Percentiles rank a stretch among this genome's conserved stretches.
Evolutionary conservation across 2,888 invertebrate genomes (phyloP).

Genomic region (Chloroclystis v-ata): DNA sequence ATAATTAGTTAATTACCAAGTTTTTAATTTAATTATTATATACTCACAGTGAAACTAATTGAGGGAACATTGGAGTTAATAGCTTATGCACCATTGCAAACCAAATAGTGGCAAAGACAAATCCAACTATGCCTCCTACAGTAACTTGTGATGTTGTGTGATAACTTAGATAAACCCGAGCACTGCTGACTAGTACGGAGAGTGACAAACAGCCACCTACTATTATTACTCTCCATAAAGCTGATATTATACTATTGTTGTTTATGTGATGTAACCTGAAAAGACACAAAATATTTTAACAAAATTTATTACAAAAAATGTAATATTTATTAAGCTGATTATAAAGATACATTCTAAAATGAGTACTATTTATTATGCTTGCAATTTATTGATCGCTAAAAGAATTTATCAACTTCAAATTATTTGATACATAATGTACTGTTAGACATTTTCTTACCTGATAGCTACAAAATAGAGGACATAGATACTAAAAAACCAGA

Average conservation of each 20-base stretch:
- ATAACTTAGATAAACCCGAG: constrained; percentile 91
- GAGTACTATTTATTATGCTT: too few relatives aligned
- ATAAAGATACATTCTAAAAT: too few relatives aligned
- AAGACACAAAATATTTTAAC: constrained; percentile 22
- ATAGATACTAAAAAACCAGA: constrained; percentile 94
- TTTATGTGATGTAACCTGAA: constrained; percentile 89
- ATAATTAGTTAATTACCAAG: constrained; percentile 6
- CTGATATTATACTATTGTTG: constrained; percentile 86
- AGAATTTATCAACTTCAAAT: too few relatives aligned
- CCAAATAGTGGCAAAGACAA: constrained; percentile 87
- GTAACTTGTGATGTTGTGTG: constrained; percentile 90
- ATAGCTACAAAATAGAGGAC: constrained; percentile 90
- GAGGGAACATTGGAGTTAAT: constrained; percentile 90
- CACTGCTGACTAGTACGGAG: constrained; percentile 81
- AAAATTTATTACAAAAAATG: too few relatives aligned
- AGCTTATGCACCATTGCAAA: constrained; percentile 87
- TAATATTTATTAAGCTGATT: too few relatives aligned
- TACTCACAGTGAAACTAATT: constrained; percentile 90
- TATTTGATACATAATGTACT: too few relatives aligned
- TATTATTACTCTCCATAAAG: constrained; percentile 83
- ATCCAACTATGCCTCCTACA: constrained; percentile 86
- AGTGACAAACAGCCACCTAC: constrained; percentile 79
- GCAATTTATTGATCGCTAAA: too few relatives aligned
- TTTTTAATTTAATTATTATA: too few relatives aligned
- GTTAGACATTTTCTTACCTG: constrained; percentile 77